Percentiles rank a stretch among this genome's conserved stretches.
Conservation (phyloP, 2,797 vertebrate genomes). For the Notamacropus eugenii region DNA sequence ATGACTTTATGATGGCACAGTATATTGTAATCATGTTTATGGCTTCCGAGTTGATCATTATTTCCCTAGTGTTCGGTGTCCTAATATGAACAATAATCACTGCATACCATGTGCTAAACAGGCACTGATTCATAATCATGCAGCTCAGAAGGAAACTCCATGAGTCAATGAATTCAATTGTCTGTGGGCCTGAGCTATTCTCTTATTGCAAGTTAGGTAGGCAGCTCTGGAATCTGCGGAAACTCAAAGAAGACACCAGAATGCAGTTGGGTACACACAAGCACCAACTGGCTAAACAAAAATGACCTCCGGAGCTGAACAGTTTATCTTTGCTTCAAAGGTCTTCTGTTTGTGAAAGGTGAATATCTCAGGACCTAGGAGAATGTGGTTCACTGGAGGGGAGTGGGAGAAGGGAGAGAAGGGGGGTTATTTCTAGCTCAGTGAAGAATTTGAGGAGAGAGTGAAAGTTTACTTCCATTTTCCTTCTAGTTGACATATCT, state of each 20-base stretch:
- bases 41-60: slow-evolving; percentile 19
- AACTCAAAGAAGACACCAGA: slow-evolving; percentile 11
- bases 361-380: background rate
- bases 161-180: background rate
- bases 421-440: slow-evolving; percentile 11
- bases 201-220: slow-evolving; percentile 47
- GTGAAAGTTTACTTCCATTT: slow-evolving; percentile 14
- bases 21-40: slow-evolving; percentile 26
- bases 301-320: background rate
- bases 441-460: background rate
- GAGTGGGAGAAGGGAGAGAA: too few relatives aligned
- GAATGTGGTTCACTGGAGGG: background rate
- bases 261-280: slow-evolving; percentile 15
- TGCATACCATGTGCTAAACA: background rate
- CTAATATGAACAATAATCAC: slow-evolving; percentile 27
- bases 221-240: background rate
- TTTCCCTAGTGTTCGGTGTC: background rate
- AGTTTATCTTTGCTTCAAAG: background rate
- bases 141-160: slow-evolving; percentile 61
- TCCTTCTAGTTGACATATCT: slow-evolving; percentile 1
- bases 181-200: slow-evolving; percentile 11
- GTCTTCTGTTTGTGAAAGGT: slow-evolving; percentile 29
- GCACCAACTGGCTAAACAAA: background rate
- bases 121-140: slow-evolving; percentile 27
- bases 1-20: slow-evolving; percentile 36